These are phyloP conservation scores for Aphis gossypii DNA, from an alignment of 1,140 invertebrate genomes.

Conservation along the genomic window DNA sequence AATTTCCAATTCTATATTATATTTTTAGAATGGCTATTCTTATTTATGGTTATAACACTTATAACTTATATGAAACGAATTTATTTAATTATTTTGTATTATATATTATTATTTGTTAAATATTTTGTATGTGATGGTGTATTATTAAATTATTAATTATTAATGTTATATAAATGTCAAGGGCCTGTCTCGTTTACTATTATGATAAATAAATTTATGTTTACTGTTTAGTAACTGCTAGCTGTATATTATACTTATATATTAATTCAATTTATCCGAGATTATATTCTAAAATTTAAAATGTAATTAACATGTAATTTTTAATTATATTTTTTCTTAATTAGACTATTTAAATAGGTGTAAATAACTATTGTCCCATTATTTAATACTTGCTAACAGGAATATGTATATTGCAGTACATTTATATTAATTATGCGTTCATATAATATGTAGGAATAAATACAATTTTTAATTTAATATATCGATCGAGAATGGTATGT, in stretches of 20 bases:
- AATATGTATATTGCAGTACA: too few species aligned
- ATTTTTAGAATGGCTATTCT: neutral
- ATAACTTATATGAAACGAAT: neutral
- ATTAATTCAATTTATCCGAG: neutral
- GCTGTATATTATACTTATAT: too few species aligned
- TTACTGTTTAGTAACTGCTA: neutral
- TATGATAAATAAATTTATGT: too few species aligned
- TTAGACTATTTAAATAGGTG: neutral
- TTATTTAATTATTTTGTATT: too few species aligned
- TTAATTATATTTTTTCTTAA: neutral
- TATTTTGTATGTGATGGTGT: too few species aligned
- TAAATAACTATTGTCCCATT: neutral
- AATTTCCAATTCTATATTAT: neutral
- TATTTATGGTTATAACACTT: neutral
- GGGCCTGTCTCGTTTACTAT: too few species aligned
- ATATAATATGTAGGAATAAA: neutral
- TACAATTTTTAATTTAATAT: neutral
- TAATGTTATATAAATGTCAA: too few species aligned
- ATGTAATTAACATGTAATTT: neutral
- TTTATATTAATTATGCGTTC: too few species aligned
- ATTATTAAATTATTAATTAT: too few species aligned
- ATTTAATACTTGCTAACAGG: neutral
- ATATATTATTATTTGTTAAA: too few species aligned
- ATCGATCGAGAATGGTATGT: neutral
- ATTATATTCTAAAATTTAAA: neutral